A percentile compares a stretch with the other conserved stretches of the same genome.
These are phyloP conservation scores for Colletes latitarsis DNA, from an alignment of 1,140 invertebrate species.

Conservation along the genomic window DNA sequence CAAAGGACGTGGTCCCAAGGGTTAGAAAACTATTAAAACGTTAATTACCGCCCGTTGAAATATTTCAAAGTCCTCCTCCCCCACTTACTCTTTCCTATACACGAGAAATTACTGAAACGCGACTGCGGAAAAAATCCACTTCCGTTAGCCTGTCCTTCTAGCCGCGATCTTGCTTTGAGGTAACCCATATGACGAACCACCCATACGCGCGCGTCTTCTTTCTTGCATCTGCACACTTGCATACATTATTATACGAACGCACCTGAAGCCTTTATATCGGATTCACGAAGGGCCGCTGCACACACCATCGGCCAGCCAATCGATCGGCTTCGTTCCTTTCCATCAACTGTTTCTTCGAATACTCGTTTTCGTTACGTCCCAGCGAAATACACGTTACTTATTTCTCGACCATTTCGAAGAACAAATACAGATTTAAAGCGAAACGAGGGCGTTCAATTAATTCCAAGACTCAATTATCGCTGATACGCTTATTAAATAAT, in stretches of 20 bases:
- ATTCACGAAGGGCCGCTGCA: slow-evolving; percentile 19
- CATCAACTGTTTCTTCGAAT: slow-evolving; percentile 18
- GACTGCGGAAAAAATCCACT: slow-evolving; percentile 19
- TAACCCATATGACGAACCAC: slow-evolving; percentile 51
- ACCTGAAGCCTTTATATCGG: slow-evolving; percentile 23
- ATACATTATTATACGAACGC: background rate
- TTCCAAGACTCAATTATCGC: background rate
- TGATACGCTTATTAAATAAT: background rate
- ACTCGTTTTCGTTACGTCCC: background rate
- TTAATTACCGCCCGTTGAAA: slow-evolving; percentile 19
- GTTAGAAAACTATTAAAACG: slow-evolving; percentile 16
- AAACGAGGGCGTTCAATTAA: too few species aligned
- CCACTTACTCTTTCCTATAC: background rate
- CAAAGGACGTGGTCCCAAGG: slow-evolving; percentile 33
- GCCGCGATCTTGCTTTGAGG: slow-evolving; percentile 43
- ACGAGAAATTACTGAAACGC: slow-evolving; percentile 45
- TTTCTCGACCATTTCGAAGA: too few species aligned
- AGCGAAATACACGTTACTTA: background rate
- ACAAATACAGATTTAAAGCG: too few species aligned
- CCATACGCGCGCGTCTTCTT: slow-evolving; percentile 14
- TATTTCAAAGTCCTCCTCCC: slow-evolving; percentile 24
- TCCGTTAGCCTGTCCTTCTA: slow-evolving; percentile 46
- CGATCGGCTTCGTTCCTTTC: slow-evolving; percentile 46
- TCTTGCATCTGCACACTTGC: slow-evolving; percentile 4
- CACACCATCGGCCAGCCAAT: slow-evolving; percentile 39